Percentiles rank a stretch among this genome's conserved stretches.
Conservation (phyloP, 2,113 vertebrate genomes). For the Archilochus colubris region DNA sequence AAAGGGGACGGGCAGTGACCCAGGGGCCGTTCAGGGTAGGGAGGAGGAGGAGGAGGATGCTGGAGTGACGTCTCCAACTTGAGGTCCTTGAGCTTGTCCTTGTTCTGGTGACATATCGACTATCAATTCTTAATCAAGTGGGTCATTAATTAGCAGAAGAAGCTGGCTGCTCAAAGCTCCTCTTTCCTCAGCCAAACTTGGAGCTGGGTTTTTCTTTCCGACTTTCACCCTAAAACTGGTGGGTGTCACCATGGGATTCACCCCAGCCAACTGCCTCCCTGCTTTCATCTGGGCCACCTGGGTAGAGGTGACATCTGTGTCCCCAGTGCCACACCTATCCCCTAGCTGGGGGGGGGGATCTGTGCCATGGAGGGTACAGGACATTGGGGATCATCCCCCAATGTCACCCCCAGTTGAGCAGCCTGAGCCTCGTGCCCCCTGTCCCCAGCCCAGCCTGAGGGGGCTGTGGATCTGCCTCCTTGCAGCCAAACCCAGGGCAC, state of each 20-base stretch:
- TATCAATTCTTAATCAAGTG: conserved; percentile 16
- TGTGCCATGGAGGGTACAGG: fast-evolving
- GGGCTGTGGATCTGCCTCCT: background rate
- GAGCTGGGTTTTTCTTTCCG: background rate
- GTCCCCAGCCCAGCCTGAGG: background rate
- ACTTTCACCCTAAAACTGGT: background rate
- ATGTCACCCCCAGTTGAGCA: background rate
- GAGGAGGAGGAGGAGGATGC: background rate
- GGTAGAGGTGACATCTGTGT: background rate
- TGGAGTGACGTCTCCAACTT: fast-evolving
- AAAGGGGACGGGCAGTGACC: too few species aligned
- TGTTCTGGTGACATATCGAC: background rate
- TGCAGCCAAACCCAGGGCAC: background rate
- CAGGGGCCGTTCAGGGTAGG: too few species aligned
- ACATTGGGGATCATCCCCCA: too few species aligned
- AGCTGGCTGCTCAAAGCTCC: background rate
- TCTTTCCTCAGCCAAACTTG: background rate
- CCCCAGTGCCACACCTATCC: fast-evolving
- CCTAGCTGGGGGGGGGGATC: background rate
- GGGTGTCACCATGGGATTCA: fast-evolving
- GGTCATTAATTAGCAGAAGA: conserved; percentile 54
- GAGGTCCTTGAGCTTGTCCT: background rate
- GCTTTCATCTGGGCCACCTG: background rate
- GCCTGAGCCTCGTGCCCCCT: fast-evolving
- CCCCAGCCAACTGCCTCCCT: fast-evolving